These are phyloP conservation scores for Bombus pyrosoma DNA, from an alignment of 1,140 invertebrate species.

Conservation along the genomic window DNA sequence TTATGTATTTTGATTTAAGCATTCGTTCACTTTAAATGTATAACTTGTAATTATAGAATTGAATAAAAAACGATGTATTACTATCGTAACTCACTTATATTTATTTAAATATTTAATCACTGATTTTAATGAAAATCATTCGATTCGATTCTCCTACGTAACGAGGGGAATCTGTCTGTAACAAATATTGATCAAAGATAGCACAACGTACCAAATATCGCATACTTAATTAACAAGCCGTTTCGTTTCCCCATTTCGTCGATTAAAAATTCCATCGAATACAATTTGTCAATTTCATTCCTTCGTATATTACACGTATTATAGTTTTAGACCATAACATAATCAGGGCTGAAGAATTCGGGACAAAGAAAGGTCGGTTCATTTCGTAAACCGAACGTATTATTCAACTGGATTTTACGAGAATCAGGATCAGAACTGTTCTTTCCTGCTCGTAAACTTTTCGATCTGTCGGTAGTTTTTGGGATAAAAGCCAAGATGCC, in stretches of 20 bases:
- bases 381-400: background rate
- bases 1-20: background rate
- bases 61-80: too few species aligned
- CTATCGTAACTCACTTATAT: background rate
- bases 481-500: constrained; percentile 16
- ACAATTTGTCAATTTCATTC: background rate
- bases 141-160: background rate
- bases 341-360: background rate
- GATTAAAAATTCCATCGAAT: background rate
- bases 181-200: background rate
- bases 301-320: background rate
- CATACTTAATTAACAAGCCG: background rate
- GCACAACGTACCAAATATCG: background rate
- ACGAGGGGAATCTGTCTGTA: background rate
- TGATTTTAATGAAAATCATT: background rate
- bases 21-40: too few species aligned
- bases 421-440: background rate
- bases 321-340: background rate
- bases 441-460: background rate
- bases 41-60: too few species aligned
- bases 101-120: background rate
- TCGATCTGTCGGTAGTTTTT: background rate
- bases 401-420: background rate
- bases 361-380: background rate
- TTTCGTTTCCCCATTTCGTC: background rate